Evolutionary conservation across 2,888 invertebrate species (phyloP).

Genomic region (Sphaerophoria taeniata): DNA sequence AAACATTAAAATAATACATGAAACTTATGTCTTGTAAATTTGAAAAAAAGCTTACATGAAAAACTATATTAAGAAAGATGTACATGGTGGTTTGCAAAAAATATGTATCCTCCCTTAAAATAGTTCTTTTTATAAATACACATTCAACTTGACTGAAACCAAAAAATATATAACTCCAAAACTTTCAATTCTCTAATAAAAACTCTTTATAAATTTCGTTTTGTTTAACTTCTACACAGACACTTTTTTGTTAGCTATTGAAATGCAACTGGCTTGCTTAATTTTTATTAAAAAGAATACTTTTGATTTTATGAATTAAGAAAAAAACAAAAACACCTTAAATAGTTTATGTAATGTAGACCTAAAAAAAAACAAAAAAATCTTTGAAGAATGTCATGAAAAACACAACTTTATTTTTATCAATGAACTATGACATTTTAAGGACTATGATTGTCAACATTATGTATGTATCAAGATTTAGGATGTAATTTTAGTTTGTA

Average conservation of each 20-base stretch:
- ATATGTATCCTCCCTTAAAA: too few species aligned
- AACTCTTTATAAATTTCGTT: constrained; percentile 14
- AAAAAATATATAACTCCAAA: background rate
- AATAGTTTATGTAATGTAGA: constrained; percentile 36
- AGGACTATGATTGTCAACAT: background rate
- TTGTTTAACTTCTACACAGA: background rate
- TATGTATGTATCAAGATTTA: background rate
- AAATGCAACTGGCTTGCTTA: constrained; percentile 39
- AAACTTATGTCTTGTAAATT: constrained; percentile 54
- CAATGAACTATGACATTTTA: background rate
- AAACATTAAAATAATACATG: constrained; percentile 6
- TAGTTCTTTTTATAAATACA: constrained; percentile 21
- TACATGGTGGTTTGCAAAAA: too few species aligned
- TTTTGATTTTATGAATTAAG: constrained; percentile 22
- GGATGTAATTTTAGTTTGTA: constrained; percentile 17
- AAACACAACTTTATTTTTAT: constrained; percentile 22
- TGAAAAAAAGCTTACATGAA: constrained; percentile 14
- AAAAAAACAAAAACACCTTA: constrained; percentile 12
- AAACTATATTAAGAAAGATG: too few species aligned
- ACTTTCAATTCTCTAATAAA: constrained; percentile 5
- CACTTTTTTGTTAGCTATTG: constrained; percentile 6
- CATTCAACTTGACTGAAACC: constrained; percentile 50
- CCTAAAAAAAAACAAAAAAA: constrained; percentile 4
- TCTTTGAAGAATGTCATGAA: background rate
- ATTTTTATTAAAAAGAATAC: constrained; percentile 7